These are phyloP conservation scores for Takifugu bimaculatus DNA, from an alignment of 2,113 vertebrate species.

Conservation along the genomic window DNA sequence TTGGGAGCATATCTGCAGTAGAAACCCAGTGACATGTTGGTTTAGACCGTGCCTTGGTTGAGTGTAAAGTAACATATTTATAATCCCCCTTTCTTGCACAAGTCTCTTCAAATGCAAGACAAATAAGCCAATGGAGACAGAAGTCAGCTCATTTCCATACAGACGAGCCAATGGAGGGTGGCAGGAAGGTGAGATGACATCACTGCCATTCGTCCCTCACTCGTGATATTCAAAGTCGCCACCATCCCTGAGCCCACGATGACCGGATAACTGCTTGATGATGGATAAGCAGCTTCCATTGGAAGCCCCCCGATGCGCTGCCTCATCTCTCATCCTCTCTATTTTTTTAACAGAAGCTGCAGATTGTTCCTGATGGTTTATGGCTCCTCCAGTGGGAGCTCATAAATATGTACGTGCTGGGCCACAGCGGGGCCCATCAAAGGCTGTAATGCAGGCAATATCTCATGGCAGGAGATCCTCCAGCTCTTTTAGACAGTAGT, in stretches of 20 bases:
- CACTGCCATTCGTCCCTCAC: conserved; percentile 14
- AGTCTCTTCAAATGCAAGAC: no score
- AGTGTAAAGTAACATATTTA: no score
- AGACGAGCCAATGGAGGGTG: not conserved
- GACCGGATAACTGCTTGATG: conserved; percentile 25
- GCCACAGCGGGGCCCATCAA: not conserved
- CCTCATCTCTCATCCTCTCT: not conserved
- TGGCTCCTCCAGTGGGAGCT: no score
- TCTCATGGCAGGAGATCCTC: not conserved
- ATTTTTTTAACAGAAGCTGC: not conserved
- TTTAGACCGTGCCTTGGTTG: not conserved
- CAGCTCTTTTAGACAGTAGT: not conserved
- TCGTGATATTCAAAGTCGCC: conserved; percentile 16
- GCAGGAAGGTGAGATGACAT: not conserved
- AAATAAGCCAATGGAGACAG: no score
- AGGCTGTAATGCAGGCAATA: conserved; percentile 12
- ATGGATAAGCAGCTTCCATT: conserved; percentile 34
- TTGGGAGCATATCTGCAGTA: conserved; percentile 2
- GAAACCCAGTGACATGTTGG: not conserved
- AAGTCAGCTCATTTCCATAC: no score
- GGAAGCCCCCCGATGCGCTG: not conserved
- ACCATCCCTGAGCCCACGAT: conserved; percentile 4
- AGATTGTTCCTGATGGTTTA: not conserved
- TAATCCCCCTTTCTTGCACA: no score
- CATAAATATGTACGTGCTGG: no score